Percentiles rank a stretch among this genome's conserved stretches.
Conservation (phyloP, 2,113 vertebrate genomes). For the Pangasianodon hypophthalmus region DNA sequence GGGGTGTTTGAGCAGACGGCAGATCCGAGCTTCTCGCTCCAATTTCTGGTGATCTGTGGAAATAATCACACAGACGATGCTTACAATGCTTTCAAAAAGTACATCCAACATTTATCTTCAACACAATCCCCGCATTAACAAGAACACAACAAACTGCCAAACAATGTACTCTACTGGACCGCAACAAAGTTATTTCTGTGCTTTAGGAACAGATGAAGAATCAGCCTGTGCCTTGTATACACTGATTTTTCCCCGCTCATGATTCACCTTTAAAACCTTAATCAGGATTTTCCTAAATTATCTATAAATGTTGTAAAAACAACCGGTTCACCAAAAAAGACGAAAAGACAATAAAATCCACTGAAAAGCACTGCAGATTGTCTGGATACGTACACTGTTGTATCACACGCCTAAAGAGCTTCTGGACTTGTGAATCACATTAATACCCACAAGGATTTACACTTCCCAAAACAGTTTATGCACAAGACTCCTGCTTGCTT, state of each 20-base stretch:
- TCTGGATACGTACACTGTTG: neutral
- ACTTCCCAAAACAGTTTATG: neutral
- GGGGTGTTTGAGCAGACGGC: constrained; percentile 47
- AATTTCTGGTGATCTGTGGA: constrained; percentile 45
- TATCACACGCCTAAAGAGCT: neutral
- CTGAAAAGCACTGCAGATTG: neutral
- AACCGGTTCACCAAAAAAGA: neutral
- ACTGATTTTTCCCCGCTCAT: neutral
- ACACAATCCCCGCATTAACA: neutral
- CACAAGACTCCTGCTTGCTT: neutral
- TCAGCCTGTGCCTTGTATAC: neutral
- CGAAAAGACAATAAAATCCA: neutral
- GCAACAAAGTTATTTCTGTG: neutral
- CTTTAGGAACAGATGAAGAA: neutral
- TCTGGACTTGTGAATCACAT: neutral
- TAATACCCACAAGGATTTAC: neutral
- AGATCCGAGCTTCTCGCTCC: constrained; percentile 47
- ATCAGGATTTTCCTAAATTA: neutral
- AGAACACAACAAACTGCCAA: neutral
- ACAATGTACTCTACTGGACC: neutral
- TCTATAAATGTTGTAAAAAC: neutral
- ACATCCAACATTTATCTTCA: neutral
- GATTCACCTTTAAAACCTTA: neutral
- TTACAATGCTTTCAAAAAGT: neutral
- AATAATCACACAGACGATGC: neutral